Evolutionary conservation across 2,888 invertebrate species (phyloP).

Genomic region (Fragum whitleyi): DNA sequence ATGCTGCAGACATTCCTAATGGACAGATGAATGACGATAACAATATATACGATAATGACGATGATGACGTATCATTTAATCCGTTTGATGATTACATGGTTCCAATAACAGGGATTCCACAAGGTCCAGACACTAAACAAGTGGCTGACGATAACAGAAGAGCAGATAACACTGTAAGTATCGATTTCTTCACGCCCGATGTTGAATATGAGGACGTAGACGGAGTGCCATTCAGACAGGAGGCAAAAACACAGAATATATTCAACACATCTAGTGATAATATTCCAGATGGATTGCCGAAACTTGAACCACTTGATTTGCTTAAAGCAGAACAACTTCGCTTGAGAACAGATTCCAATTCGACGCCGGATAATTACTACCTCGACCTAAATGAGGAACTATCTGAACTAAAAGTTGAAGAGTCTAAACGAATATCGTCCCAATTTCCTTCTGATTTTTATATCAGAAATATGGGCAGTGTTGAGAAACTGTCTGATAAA

Average conservation of each 20-base stretch:
- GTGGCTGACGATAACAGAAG: background rate
- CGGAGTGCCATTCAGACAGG: background rate
- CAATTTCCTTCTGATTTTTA: conserved; percentile 18
- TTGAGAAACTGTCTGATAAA: background rate
- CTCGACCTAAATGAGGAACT: conserved; percentile 5
- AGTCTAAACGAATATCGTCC: conserved; percentile 9
- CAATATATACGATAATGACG: background rate
- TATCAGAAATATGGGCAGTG: background rate
- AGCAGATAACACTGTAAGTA: background rate
- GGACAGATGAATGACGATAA: background rate
- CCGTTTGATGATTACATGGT: background rate
- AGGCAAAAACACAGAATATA: too few species aligned
- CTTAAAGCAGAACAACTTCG: background rate
- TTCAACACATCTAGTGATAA: background rate
- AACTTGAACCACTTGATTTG: background rate
- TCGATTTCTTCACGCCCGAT: background rate
- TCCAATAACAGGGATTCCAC: background rate
- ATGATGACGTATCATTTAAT: background rate
- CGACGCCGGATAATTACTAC: conserved; percentile 14
- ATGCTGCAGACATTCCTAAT: background rate
- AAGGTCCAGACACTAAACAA: too few species aligned
- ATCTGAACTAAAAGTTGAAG: background rate
- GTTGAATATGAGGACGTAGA: background rate
- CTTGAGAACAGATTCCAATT: background rate
- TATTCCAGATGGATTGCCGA: background rate